Evolutionary conservation across 2,113 vertebrate genomes (phyloP), one percentile per base, ranked within the genome.

Genomic region (Pampusana beccarii): DNA sequence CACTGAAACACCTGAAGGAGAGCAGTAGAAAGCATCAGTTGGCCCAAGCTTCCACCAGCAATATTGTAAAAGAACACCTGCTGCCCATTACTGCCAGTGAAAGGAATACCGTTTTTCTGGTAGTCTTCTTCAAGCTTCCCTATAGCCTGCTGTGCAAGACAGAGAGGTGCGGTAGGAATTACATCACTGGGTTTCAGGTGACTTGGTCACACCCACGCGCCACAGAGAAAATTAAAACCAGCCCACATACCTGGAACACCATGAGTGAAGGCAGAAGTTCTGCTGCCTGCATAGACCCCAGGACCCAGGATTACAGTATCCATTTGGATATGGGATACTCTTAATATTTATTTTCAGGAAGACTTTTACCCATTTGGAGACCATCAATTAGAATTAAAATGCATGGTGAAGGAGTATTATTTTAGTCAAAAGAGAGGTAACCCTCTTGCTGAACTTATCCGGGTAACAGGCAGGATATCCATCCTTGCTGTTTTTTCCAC

Each of bases 1-100:
- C 99, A 17, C 98, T 99, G 98, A 99, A 99, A 96, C 99, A 99
- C 97, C 99, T 99, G 78, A 58, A 75, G 40, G 79, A 64, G 40
- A 95, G 86, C 17, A n/a, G 25, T 9, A 71, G 66, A 80, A 66
- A 79, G 62, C 79, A 71, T 31, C 26, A 60, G 29, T 38, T n/a
- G 56, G 54, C 38, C 65, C 62, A 75, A 64, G 21, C 14, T 87
- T 80, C 19, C 38, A 83, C 7, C n/a, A 65, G 11, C 23, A 31
- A 10, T 42, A 7, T 3, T 14, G 62, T 36, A 6, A 53, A 65
- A 81, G 38, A 90, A 51, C 2, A 2, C 20, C 16, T 60, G 19
- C 75, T 71, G 58, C 73, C 28, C 28, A 9, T 66, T 48, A 29
- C 26, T 72, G 67, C 34, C 60, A 83, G 42, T 1, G 3, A 75